These are phyloP conservation scores for Microcebus griseorufus DNA, from an alignment of 2,113 vertebrate species.

Conservation along the genomic window DNA sequence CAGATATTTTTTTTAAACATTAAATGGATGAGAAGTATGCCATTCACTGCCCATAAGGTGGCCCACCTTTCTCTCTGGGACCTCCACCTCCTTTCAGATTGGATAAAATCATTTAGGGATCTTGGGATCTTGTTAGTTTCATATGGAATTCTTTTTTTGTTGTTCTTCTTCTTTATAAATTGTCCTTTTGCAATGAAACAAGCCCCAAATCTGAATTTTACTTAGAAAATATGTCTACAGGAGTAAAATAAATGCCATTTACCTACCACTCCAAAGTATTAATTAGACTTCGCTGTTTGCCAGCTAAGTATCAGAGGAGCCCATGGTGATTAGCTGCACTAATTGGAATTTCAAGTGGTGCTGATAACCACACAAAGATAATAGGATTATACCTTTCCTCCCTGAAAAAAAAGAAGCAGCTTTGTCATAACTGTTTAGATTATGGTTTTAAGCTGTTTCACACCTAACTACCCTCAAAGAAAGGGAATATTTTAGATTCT, in stretches of 20 bases:
- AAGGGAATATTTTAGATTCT: slow-evolving; percentile 59
- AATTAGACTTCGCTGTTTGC: slow-evolving; percentile 76
- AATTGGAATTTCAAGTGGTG: slow-evolving; percentile 77
- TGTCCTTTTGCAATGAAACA: slow-evolving; percentile 46
- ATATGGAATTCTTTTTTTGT: background rate
- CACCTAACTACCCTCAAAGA: slow-evolving; percentile 67
- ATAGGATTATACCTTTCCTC: slow-evolving; percentile 73
- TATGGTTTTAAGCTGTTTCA: slow-evolving; percentile 71
- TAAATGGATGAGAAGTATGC: slow-evolving; percentile 25
- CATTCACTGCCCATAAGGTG: background rate
- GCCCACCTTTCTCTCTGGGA: background rate
- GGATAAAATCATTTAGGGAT: slow-evolving; percentile 6
- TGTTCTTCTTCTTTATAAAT: slow-evolving; percentile 46
- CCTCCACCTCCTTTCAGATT: background rate
- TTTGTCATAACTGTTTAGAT: slow-evolving; percentile 72
- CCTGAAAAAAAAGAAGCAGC: slow-evolving; percentile 51
- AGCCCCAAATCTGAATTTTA: slow-evolving; percentile 67
- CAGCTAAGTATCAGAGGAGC: slow-evolving; percentile 67
- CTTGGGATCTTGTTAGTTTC: slow-evolving; percentile 26
- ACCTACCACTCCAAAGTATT: slow-evolving; percentile 72
- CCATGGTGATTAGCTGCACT: slow-evolving; percentile 71
- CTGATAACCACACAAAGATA: slow-evolving; percentile 76
- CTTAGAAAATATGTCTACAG: slow-evolving; percentile 67
- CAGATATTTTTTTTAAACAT: slow-evolving; percentile 34
- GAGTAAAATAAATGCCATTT: slow-evolving; percentile 71